Conservation (phyloP, 2,888 invertebrate species). For the Watsonalla cultraria region DNA sequence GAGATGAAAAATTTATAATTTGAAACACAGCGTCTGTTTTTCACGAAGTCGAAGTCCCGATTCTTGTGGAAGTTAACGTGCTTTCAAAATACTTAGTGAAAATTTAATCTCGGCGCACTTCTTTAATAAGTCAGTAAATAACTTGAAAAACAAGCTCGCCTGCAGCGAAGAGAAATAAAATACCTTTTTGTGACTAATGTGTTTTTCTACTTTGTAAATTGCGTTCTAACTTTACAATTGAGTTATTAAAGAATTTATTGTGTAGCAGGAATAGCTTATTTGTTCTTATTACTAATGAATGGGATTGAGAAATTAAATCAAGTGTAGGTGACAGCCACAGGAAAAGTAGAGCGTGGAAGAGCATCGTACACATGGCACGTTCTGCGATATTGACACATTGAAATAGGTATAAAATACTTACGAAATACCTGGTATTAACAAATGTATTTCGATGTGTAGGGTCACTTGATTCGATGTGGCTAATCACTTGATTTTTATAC, state of each 20-base stretch:
- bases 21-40: not conserved
- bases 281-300: too few species aligned
- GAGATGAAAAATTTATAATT: not conserved
- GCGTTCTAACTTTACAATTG: not conserved
- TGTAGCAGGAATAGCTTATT: too few species aligned
- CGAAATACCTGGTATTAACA: too few species aligned
- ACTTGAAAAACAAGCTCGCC: conserved; percentile 4
- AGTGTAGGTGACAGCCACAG: too few species aligned
- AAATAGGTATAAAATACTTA: too few species aligned
- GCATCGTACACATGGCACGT: too few species aligned
- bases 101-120: conserved; percentile 15
- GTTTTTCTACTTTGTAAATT: not conserved
- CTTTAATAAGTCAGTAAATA: conserved; percentile 13
- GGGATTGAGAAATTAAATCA: not conserved
- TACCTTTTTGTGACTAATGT: not conserved
- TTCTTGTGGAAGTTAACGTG: conserved; percentile 12
- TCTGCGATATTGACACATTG: too few species aligned
- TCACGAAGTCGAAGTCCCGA: not conserved
- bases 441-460: too few species aligned
- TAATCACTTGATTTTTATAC: too few species aligned
- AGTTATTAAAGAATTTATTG: not conserved
- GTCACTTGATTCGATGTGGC: too few species aligned
- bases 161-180: not conserved
- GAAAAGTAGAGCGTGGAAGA: too few species aligned
- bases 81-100: conserved; percentile 12